phyloP scores from a whole-genome alignment of 2,888 invertebrate genomes.

The Buathra laborator region DNA sequence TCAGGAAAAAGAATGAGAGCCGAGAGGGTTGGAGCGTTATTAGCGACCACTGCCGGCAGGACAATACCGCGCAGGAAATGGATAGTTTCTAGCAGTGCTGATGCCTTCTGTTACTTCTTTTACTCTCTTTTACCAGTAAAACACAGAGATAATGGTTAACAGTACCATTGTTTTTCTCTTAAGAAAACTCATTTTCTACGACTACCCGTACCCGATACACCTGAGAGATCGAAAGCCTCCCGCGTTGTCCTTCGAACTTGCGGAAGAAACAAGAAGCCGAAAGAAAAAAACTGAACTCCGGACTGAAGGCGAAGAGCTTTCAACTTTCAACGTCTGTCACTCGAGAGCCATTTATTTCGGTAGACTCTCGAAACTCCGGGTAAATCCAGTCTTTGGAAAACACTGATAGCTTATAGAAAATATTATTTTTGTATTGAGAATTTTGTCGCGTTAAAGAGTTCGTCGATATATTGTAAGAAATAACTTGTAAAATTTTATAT shows the following conservation, averaged over 20 bases:
- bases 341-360: conserved; percentile 37
- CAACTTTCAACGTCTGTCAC: conserved; percentile 8
- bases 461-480: not conserved
- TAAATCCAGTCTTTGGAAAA: not conserved
- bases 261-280: not conserved
- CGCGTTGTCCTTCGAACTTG: conserved; percentile 26
- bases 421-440: conserved; percentile 8
- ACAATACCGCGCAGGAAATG: conserved; percentile 70
- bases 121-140: conserved; percentile 35
- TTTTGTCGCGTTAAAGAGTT: not conserved
- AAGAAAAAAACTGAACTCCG: not conserved
- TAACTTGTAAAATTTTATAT: no score
- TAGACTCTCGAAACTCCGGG: conserved; percentile 32
- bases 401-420: not conserved
- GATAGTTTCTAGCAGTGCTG: conserved; percentile 43
- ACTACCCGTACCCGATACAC: conserved; percentile 60
- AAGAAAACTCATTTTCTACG: conserved; percentile 68
- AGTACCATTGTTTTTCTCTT: conserved; percentile 68
- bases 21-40: conserved; percentile 71
- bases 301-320: conserved; percentile 23
- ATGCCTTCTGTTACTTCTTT: conserved; percentile 25
- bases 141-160: conserved; percentile 66
- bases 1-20: conserved; percentile 60
- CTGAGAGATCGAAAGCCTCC: conserved; percentile 61
- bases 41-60: conserved; percentile 70